Percentiles rank a stretch among this genome's conserved stretches.
Evolutionary conservation across 1,140 invertebrate genomes (phyloP).

Genomic region (Procambarus clarkii): DNA sequence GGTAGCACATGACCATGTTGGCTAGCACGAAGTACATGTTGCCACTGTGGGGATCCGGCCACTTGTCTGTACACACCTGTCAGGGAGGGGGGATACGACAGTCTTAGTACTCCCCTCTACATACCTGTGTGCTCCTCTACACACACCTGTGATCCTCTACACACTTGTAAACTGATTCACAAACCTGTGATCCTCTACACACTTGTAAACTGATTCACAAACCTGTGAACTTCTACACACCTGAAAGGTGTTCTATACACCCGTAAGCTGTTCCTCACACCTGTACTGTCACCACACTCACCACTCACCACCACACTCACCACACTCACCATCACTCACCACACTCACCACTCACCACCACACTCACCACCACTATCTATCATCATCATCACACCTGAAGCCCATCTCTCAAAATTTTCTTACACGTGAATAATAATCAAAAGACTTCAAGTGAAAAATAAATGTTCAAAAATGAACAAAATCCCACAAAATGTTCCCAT

Average conservation of each 20-base stretch:
- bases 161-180: background rate
- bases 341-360: too few species aligned
- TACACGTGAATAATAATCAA: too few species aligned
- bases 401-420: too few species aligned
- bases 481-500: too few species aligned
- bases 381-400: too few species aligned
- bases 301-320: too few species aligned
- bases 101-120: background rate
- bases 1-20: constrained; percentile 92
- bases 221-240: background rate
- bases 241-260: too few species aligned
- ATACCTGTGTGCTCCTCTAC: background rate
- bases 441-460: too few species aligned
- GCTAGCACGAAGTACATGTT: constrained; percentile 91
- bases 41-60: constrained; percentile 87
- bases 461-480: too few species aligned
- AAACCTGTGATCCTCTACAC: background rate
- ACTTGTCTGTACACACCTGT: constrained; percentile 80
- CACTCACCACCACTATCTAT: too few species aligned
- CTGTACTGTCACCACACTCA: too few species aligned
- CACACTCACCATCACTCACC: too few species aligned
- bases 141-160: background rate
- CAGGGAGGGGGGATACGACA: constrained; percentile 48
- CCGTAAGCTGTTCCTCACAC: background rate
- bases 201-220: background rate